Conservation (phyloP, 53 echinoderm and acorn worm species). For the Zoroaster sp. region DNA sequence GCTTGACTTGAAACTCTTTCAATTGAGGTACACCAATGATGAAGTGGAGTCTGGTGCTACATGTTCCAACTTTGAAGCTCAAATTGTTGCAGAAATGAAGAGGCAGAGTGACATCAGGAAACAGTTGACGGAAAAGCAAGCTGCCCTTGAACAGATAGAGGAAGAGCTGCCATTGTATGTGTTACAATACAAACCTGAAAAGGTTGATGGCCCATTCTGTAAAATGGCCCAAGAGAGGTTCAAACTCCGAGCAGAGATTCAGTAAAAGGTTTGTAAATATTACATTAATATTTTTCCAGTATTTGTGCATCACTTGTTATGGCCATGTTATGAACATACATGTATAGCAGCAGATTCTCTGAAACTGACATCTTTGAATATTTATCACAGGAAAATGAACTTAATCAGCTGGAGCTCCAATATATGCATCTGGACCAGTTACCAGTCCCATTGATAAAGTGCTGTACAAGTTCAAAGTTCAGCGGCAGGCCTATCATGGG, state of each 20-base stretch:
- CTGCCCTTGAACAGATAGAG: background rate
- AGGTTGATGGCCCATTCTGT: background rate
- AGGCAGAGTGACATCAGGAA: background rate
- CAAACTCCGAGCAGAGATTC: background rate
- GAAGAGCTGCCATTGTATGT: background rate
- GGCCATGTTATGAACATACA: background rate
- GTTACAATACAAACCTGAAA: background rate
- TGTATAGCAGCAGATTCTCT: background rate
- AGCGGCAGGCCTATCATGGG: slow-evolving; percentile 23
- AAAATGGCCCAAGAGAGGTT: background rate
- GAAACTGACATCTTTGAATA: background rate
- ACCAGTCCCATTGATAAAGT: background rate
- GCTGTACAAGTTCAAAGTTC: background rate
- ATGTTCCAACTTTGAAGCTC: background rate
- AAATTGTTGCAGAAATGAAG: background rate
- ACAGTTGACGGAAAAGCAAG: background rate
- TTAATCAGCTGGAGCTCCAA: background rate
- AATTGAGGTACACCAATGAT: background rate
- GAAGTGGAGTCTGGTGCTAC: background rate
- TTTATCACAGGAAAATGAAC: background rate
- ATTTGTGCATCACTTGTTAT: background rate
- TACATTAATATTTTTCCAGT: background rate
- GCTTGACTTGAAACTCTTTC: background rate
- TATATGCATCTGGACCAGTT: slow-evolving; percentile 16
- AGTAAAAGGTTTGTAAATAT: background rate